A percentile compares a stretch with the other conserved stretches of the same genome.
Conservation (phyloP, 2,797 vertebrate genomes). For the Poeciliopsis infans region DNA sequence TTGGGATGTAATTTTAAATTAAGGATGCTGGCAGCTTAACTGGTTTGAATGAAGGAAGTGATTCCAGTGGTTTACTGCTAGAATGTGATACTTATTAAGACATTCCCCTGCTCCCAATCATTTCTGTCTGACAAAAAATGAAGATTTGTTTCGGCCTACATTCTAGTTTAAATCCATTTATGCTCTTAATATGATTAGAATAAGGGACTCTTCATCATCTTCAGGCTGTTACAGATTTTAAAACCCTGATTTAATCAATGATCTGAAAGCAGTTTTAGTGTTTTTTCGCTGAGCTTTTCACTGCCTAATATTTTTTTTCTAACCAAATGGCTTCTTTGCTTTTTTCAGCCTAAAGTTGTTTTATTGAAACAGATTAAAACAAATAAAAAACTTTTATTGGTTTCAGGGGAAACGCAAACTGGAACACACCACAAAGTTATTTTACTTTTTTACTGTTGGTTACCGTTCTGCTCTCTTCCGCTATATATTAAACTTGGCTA, state of each 20-base stretch:
- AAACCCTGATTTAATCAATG: background rate
- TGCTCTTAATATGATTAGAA: background rate
- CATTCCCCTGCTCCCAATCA: background rate
- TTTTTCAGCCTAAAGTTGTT: background rate
- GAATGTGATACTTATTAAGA: slow-evolving; percentile 4
- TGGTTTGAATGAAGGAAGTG: slow-evolving; percentile 1
- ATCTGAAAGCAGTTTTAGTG: background rate
- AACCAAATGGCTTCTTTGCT: background rate
- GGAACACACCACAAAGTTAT: background rate
- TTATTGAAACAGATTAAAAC: background rate
- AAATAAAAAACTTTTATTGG: background rate
- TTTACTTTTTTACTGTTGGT: background rate
- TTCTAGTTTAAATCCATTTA: background rate
- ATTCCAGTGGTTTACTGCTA: background rate
- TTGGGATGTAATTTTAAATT: background rate
- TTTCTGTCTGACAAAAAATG: background rate
- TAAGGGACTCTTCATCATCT: background rate
- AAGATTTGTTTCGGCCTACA: background rate
- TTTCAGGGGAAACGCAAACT: background rate
- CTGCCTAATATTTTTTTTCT: background rate
- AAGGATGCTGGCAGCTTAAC: background rate
- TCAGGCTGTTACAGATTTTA: background rate
- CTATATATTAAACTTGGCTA: background rate
- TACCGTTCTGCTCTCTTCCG: background rate
- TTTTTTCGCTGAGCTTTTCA: background rate